Conservation (phyloP, 2,113 vertebrate species). For the Tenrec ecaudatus region DNA sequence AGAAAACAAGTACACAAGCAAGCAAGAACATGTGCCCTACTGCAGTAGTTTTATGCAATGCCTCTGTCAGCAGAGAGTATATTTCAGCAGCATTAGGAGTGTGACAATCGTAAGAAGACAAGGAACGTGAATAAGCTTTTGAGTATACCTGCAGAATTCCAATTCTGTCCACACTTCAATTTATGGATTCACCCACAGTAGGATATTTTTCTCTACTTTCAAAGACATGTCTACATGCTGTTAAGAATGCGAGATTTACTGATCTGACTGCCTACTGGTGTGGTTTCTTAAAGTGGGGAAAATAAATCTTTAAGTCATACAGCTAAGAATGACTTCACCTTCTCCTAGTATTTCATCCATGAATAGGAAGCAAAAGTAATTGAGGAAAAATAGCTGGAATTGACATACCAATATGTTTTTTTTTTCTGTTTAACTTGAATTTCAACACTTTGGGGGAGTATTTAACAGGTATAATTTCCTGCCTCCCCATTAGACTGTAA, state of each 20-base stretch:
- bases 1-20: background rate
- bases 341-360: slow-evolving; percentile 31
- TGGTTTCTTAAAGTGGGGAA: slow-evolving; percentile 57
- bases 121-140: background rate
- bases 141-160: background rate
- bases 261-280: slow-evolving; percentile 41
- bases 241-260: slow-evolving; percentile 77
- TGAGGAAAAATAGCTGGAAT: slow-evolving; percentile 42
- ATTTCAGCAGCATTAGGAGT: slow-evolving; percentile 2
- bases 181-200: slow-evolving; percentile 21
- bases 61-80: background rate
- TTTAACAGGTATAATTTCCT: background rate
- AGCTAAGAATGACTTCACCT: slow-evolving; percentile 43
- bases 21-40: background rate
- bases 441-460: slow-evolving; percentile 19
- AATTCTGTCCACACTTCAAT: slow-evolving; percentile 51
- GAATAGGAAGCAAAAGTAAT: slow-evolving; percentile 42
- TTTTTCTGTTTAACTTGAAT: slow-evolving; percentile 50
- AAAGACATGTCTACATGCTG: slow-evolving; percentile 40
- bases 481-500: background rate
- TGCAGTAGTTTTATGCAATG: background rate
- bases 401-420: background rate
- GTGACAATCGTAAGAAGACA: background rate
- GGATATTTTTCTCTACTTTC: slow-evolving; percentile 65
- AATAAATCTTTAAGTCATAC: slow-evolving; percentile 67